Base-by-base conservation (phyloP, 2,888 invertebrate species). In the Tinea trinotella region DNA sequence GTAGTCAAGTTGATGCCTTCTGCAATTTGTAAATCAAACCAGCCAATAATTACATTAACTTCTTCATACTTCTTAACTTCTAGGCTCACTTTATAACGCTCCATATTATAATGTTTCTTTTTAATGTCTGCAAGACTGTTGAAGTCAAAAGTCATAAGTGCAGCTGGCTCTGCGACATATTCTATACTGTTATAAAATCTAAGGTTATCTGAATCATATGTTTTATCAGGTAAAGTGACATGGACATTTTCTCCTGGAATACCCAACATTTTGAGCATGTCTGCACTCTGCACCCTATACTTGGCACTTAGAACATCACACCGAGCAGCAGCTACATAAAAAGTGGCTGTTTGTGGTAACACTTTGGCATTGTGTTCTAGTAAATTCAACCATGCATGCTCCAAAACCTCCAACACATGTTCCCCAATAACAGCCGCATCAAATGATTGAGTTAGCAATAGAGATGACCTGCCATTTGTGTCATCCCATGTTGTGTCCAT, bases 371-470 rank as follows among this genome's bases (percentile, higher is more conserved):
- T 62, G 17, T 72, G 60, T 19, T 63, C 60, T 15, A 93, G 67
- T 44, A 94, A 78, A 60, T 88, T 70, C 55, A 89, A 75, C 88
- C 91, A 91, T 4, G 93, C 93, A 76, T 94, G 91, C 40, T 88
- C 72, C 40, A 93, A 67, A 13, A 90, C 90, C 59, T 89, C 83
- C 44, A 95, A 69, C 30, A 91, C 87, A 62, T 89, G 87, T 74
- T 95, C 95, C 1, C 95, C 94, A 71, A 95, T 91, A 19, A 94
- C 68, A 0, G 91, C 94, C 52, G 92, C 90, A 81, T 95, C 95
- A 78, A 95, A 92, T 58, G 91, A 90, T 76, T 95, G 94, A 1
- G 93, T 93, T 0, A 94, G 87, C 54, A 94, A 71, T 46, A 94
- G 68, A 54, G 90, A 87, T 15, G 88, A 87, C 64, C 76, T 89